Percentiles rank a stretch among this genome's conserved stretches.
phyloP scores from a whole-genome alignment of 2,888 invertebrate species.

The Rhopalosiphum nymphaeae region DNA sequence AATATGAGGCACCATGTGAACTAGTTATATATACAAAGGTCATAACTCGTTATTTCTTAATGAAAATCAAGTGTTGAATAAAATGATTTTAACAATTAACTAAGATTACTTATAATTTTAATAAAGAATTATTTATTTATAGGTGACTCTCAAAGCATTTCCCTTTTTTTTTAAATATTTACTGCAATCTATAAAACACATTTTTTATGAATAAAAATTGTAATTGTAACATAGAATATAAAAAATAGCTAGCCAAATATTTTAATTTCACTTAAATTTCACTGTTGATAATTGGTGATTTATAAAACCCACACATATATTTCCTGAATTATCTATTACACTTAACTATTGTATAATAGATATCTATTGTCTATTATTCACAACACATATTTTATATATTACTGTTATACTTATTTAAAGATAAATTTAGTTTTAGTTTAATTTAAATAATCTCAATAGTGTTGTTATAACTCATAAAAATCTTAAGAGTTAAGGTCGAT shows the following conservation, averaged over 20 bases:
- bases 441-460: background rate
- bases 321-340: background rate
- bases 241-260: background rate
- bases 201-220: background rate
- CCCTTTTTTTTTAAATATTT: background rate
- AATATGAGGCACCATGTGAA: too few relatives aligned
- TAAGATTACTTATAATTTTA: too few relatives aligned
- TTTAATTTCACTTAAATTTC: background rate
- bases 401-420: background rate
- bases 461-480: background rate
- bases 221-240: background rate
- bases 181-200: background rate
- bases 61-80: too few relatives aligned
- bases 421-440: background rate
- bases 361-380: background rate
- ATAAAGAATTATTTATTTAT: background rate
- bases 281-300: background rate
- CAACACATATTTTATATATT: background rate
- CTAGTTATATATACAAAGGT: too few relatives aligned
- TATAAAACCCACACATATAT: background rate
- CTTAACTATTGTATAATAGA: background rate
- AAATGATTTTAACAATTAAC: too few relatives aligned
- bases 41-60: too few relatives aligned
- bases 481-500: background rate
- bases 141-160: background rate